Percentiles rank a stretch among this genome's conserved stretches.
Evolutionary conservation across 2,113 vertebrate genomes (phyloP).

Genomic region (Diphyllodes magnificus): DNA sequence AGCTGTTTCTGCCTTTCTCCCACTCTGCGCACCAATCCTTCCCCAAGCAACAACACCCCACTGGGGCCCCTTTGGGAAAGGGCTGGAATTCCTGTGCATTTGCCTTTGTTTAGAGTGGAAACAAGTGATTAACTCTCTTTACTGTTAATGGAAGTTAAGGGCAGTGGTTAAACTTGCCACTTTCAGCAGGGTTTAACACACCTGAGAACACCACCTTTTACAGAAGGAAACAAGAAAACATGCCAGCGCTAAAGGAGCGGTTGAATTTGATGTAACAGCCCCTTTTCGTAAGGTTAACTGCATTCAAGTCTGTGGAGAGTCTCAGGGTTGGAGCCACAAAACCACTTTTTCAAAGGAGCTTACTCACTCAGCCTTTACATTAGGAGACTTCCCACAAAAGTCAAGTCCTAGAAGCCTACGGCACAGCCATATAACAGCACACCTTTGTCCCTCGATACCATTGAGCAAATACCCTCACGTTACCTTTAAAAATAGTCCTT

Average conservation of each 20-base stretch:
- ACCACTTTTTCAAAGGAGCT: neutral
- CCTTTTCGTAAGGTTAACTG: neutral
- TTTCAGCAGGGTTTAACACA: conserved; percentile 17
- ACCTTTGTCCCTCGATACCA: neutral
- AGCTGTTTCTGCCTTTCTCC: neutral
- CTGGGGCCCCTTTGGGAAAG: neutral
- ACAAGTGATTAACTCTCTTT: conserved; percentile 40
- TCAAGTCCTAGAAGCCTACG: neutral
- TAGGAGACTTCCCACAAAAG: neutral
- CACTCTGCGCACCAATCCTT: neutral
- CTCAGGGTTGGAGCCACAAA: neutral
- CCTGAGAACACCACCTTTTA: neutral
- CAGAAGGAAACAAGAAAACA: neutral
- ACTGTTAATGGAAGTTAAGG: conserved; percentile 34
- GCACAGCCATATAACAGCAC: neutral
- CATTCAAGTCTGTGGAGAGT: neutral
- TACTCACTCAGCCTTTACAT: neutral
- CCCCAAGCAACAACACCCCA: neutral
- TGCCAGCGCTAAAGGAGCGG: neutral
- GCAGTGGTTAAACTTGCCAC: conserved; percentile 9
- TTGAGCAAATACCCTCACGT: neutral
- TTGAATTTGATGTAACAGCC: neutral
- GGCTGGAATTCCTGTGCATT: conserved; percentile 7
- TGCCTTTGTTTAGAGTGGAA: conserved; percentile 48
- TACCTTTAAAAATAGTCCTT: neutral